A percentile compares a stretch with the other conserved stretches of the same genome.
These are phyloP conservation scores for Chrysomela aeneicollis DNA, from an alignment of 2,888 invertebrate species.

Conservation along the genomic window DNA sequence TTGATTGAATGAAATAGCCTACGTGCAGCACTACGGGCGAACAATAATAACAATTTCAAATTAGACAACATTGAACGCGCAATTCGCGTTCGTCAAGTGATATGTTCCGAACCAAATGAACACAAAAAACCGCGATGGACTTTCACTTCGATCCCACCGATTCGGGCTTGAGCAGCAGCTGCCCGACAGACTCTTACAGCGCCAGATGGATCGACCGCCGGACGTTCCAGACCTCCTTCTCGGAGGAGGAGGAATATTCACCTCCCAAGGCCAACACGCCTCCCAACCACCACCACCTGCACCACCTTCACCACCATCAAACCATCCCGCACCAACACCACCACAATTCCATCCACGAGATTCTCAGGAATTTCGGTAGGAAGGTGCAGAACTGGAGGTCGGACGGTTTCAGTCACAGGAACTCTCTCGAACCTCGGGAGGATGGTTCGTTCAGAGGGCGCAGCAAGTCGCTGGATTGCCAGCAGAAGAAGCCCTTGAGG, in stretches of 20 bases:
- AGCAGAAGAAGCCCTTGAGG: constrained; percentile 64
- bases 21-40: too few species aligned
- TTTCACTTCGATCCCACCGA: background rate
- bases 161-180: constrained; percentile 46
- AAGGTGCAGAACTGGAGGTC: constrained; percentile 77
- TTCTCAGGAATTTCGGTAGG: constrained; percentile 78
- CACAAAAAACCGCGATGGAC: background rate
- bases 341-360: constrained; percentile 76
- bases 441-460: constrained; percentile 78
- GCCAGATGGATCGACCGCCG: constrained; percentile 43
- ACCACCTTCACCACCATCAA: constrained; percentile 57
- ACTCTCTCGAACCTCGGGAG: constrained; percentile 65
- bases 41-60: too few species aligned
- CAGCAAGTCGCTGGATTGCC: constrained; percentile 79
- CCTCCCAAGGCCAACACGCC: constrained; percentile 7
- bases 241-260: constrained; percentile 7
- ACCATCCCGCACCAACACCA: constrained; percentile 56
- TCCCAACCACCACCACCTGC: constrained; percentile 7
- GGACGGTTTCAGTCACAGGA: constrained; percentile 54
- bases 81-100: too few species aligned
- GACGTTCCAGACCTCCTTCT: constrained; percentile 9
- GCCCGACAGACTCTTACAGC: constrained; percentile 49
- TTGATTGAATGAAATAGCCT: too few species aligned
- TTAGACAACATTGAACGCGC: too few species aligned
- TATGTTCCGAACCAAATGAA: background rate